A percentile compares a stretch with the other conserved stretches of the same genome.
These are phyloP conservation scores for Mixornis gularis DNA, from an alignment of 2,113 vertebrate species.

Conservation along the genomic window DNA sequence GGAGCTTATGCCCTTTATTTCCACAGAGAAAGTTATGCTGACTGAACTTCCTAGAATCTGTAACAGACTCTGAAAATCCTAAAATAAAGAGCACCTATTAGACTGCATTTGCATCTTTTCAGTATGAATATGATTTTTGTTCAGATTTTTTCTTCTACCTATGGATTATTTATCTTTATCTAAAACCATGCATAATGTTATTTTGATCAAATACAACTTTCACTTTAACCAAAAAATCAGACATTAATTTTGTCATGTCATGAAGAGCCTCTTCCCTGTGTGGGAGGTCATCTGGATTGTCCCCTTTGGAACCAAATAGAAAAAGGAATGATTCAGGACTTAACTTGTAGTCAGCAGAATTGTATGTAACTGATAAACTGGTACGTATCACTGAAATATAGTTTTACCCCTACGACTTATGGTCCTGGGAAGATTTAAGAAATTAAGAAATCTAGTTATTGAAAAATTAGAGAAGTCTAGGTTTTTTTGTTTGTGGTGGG, in stretches of 20 bases:
- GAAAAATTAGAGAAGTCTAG: background rate
- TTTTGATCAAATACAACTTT: background rate
- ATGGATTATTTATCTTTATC: background rate
- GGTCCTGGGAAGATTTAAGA: background rate
- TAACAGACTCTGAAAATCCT: background rate
- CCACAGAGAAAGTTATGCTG: background rate
- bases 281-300: background rate
- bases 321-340: background rate
- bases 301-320: background rate
- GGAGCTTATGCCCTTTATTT: background rate
- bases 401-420: background rate
- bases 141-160: background rate
- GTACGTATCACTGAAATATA: background rate
- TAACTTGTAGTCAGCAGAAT: background rate
- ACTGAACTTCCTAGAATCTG: background rate
- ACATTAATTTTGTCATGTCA: background rate
- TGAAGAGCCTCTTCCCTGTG: background rate
- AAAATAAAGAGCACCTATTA: background rate
- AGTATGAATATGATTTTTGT: background rate
- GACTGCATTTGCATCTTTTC: background rate
- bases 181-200: background rate
- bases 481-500: fast-evolving
- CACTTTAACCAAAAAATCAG: background rate
- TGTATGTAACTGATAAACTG: background rate
- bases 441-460: background rate